Base-by-base conservation (phyloP, 2,888 invertebrate species). In the Andrena fulva region DNA sequence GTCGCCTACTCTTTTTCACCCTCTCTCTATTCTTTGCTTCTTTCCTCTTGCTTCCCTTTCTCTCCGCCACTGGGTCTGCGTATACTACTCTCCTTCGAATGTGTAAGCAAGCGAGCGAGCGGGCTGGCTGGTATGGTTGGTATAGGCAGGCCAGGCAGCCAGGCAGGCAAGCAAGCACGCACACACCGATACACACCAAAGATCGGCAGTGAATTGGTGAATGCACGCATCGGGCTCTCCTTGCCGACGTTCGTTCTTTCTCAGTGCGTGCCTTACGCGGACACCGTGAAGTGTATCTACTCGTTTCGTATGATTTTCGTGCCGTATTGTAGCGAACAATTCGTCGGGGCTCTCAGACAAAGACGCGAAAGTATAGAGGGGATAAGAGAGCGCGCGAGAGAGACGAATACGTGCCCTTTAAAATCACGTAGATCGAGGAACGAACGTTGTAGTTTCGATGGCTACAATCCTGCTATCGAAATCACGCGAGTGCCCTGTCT, bases 211-310 rank as follows among this genome's bases (percentile, higher is more conserved):
- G 85, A 85, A 88, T 85, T 76, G 85, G 85, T 84, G 89, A 90
- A 90, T 91, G 91, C 88, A 91, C 87, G 87, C 87, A 85, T 86
- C 77, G 79, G 72, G 74, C 85, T 84, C 77, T 86, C 73, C 75
- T 78, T 77, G 74, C 81, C 81, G 80, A 66, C 81, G 73, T 73
- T 86, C 87, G 86, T 90, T 89, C 89, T 90, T 90, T 85, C 82
- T 91, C 91, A 91, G 92, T 92, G 88, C 85, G 86, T 89, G 85
- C 83, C 84, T 87, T 85, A 86, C 87, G 85, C 86, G 87, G 72
- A 70, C 68, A 85, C 85, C 82, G 89, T 85, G 74, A 80, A 81
- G 77, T 85, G 69, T 78, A 31, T 80, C 33, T 67, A 52, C 56
- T 54, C 63, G 62, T 62, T 85, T 80, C 74, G 64, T 74, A 72